phyloP scores from a whole-genome alignment of 2,113 vertebrate species.

The Syngnathus typhle region DNA sequence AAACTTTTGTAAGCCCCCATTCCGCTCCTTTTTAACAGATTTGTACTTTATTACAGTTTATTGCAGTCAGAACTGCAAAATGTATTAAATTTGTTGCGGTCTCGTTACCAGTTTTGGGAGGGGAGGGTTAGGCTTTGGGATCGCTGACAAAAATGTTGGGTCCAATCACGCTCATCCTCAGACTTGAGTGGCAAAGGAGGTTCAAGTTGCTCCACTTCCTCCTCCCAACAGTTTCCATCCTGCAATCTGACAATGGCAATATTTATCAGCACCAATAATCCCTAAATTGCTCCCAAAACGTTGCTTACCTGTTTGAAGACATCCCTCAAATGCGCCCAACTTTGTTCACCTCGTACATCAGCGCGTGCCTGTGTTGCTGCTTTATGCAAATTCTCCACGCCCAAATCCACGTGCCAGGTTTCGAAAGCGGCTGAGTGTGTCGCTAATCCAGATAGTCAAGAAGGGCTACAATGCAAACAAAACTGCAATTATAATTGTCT shows the following conservation, averaged over 20 bases:
- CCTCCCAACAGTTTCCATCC: slow-evolving; percentile 8
- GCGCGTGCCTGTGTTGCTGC: slow-evolving; percentile 15
- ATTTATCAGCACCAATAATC: neutral
- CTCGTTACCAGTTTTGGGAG: slow-evolving; percentile 27
- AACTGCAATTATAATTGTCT: neutral
- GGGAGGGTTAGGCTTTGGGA: neutral
- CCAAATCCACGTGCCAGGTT: slow-evolving; percentile 7
- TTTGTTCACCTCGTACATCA: neutral
- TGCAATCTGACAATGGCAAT: neutral
- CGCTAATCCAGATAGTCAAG: neutral
- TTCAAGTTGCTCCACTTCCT: slow-evolving; percentile 42
- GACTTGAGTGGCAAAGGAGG: slow-evolving; percentile 49
- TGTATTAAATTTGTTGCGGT: neutral
- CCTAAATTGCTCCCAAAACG: neutral
- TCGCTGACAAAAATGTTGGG: neutral
- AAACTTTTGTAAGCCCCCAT: no score
- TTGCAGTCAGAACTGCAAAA: no score
- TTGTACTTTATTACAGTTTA: neutral
- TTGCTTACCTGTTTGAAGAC: neutral
- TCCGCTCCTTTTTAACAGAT: neutral
- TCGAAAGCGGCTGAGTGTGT: neutral
- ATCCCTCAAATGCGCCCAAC: neutral
- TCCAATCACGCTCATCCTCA: slow-evolving; percentile 36
- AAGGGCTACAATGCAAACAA: neutral
- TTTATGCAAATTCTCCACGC: slow-evolving; percentile 55